Base-by-base conservation (phyloP, 2,797 vertebrate genomes). In the Enteromius afrohamiltoni region DNA sequence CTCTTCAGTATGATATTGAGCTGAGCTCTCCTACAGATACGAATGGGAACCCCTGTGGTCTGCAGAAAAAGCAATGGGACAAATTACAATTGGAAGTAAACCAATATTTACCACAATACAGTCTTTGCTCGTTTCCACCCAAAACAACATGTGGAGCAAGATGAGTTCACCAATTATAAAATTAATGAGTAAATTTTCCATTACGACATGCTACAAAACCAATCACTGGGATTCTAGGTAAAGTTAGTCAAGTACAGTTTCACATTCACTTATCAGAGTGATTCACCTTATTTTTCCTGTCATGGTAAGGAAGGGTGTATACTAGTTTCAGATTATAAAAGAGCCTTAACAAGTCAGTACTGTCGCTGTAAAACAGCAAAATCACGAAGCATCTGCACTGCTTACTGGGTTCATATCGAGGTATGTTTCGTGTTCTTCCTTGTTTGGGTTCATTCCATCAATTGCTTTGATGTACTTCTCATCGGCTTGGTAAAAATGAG, bases 401-500 rank as follows among this genome's bases (percentile, higher is more conserved):
- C 87, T 3, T 94, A 96, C 95, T 85, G 95, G 95, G 55, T 96
- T 94, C 60, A 96, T 86, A 86, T 96, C 95, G 2, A 96, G 92
- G 89, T 95, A 96, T 0, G 95, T 96, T 90, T 96, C 95, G 0
- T 96, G 95, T 3, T 96, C 94, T 7, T 95, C 94, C 88, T 96
- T 93, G 89, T 95, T 95, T 68, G 95, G 95, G 75, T n/a, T 93
- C 79, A 96, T 91, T 11, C 95, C 95, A 0, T 94, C 93, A 0
- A 96, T 85, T 13, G 93, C 95, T 2, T 94, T 92, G 71, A 96
- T 94, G 89, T 96, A 96, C 80, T 49, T 88, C 0, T 87, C 87
- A 78, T 96, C 95, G 0, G 95, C 95, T 88, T 96, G 95, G 87
- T 96, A 96, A 88, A 96, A 96, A 90, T 96, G 95, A 47, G 95